Conservation (phyloP, 2,888 invertebrate species). For the Idaea biselata region DNA sequence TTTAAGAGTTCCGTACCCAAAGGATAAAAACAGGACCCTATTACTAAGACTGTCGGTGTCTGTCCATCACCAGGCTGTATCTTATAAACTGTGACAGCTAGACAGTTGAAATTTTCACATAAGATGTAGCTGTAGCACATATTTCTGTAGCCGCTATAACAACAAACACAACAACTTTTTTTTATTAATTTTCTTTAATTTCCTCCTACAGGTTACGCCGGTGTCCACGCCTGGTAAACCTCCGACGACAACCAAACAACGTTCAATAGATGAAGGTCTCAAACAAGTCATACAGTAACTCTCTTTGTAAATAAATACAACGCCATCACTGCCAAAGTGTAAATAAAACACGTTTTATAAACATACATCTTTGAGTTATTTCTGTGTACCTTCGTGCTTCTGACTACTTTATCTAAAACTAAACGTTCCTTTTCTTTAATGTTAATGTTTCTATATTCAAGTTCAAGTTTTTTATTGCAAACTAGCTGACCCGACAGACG, state of each 20-base stretch:
- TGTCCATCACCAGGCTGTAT: no score
- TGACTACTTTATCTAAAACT: no score
- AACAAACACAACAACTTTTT: background rate
- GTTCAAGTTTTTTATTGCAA: no score
- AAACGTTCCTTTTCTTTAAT: no score
- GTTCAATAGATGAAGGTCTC: slow-evolving; percentile 68
- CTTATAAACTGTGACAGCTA: no score
- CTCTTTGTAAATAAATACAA: slow-evolving; percentile 76
- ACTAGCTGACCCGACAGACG: no score
- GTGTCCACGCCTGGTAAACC: slow-evolving; percentile 61
- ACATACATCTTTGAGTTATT: slow-evolving; percentile 15
- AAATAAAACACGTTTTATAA: slow-evolving; percentile 70
- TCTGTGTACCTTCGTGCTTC: background rate
- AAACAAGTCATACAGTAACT: slow-evolving; percentile 54
- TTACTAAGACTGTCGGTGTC: no score
- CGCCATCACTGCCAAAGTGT: slow-evolving; percentile 80
- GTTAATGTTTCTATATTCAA: no score
- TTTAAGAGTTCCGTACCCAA: slow-evolving; percentile 1
- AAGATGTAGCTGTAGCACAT: no score
- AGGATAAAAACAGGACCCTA: no score
- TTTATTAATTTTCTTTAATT: background rate
- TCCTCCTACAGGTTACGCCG: slow-evolving; percentile 14
- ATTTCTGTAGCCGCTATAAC: slow-evolving; percentile 1
- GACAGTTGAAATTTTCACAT: background rate
- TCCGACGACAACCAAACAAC: slow-evolving; percentile 40